Conservation (phyloP, 2,888 invertebrate genomes). For the Conistra vaccinii region DNA sequence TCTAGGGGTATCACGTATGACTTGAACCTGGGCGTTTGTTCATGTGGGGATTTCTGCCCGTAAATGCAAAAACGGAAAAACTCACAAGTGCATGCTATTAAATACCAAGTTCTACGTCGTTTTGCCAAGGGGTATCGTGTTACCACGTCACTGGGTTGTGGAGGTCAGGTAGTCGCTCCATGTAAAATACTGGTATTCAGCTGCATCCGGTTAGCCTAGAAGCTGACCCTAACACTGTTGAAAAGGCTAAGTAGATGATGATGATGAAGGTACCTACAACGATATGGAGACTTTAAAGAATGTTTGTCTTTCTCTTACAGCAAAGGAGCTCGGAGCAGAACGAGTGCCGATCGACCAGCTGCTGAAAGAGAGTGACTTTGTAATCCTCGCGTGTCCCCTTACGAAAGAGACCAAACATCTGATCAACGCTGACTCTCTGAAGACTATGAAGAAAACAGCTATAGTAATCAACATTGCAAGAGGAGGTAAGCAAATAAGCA, state of each 20-base stretch:
- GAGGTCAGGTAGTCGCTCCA: no score
- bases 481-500: slow-evolving; percentile 87
- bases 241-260: not conserved
- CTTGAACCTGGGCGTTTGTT: not conserved
- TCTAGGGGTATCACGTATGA: not conserved
- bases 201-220: not conserved
- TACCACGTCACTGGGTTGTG: not conserved
- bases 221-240: not conserved
- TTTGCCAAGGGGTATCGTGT: no score
- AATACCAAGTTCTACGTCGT: not conserved
- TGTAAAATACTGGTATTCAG: not conserved
- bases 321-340: slow-evolving; percentile 90
- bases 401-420: slow-evolving; percentile 93
- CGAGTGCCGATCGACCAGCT: slow-evolving; percentile 93
- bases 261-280: not conserved
- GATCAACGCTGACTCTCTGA: slow-evolving; percentile 92
- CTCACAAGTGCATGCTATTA: not conserved
- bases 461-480: slow-evolving; percentile 95
- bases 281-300: not conserved
- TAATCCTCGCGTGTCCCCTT: slow-evolving; percentile 93
- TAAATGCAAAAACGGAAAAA: not conserved
- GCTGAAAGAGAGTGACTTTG: slow-evolving; percentile 93
- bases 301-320: slow-evolving; percentile 68
- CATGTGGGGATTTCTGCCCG: not conserved
- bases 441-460: slow-evolving; percentile 94